A percentile compares a stretch with the other conserved stretches of the same genome.
Evolutionary conservation across 2,797 vertebrate genomes (phyloP).

Genomic region (Craterocephalus amniculus): DNA sequence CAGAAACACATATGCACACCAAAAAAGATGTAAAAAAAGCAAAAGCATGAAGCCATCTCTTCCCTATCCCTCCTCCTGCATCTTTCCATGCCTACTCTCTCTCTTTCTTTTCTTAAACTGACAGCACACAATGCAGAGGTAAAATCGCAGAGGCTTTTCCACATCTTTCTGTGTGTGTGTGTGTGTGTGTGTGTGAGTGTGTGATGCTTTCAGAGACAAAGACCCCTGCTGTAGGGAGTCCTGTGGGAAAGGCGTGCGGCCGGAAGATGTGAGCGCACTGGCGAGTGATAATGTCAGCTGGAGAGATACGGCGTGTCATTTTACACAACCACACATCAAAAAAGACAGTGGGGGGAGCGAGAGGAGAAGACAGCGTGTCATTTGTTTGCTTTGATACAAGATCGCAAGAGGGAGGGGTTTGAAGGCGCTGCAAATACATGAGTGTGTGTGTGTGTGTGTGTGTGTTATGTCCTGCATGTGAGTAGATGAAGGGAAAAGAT

Average conservation of each 20-base stretch:
- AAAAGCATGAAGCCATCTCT: constrained; percentile 53
- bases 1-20: constrained; percentile 23
- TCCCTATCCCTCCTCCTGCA: constrained; percentile 48
- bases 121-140: constrained; percentile 73
- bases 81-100: constrained; percentile 36
- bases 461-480: constrained; percentile 47
- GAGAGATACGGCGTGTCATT: constrained; percentile 86
- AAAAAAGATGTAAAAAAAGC: not conserved
- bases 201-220: constrained; percentile 82
- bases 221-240: constrained; percentile 82
- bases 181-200: constrained; percentile 26
- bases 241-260: constrained; percentile 84
- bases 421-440: constrained; percentile 45
- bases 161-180: constrained; percentile 34
- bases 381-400: constrained; percentile 89
- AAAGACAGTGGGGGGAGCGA: constrained; percentile 71
- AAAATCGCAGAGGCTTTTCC: constrained; percentile 68
- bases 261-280: constrained; percentile 83
- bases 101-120: constrained; percentile 49
- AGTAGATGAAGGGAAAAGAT: constrained; percentile 41
- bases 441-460: constrained; percentile 32
- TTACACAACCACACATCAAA: constrained; percentile 84
- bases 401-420: constrained; percentile 77
- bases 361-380: constrained; percentile 80
- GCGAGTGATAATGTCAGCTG: constrained; percentile 87